Conservation (phyloP, 2,888 invertebrate species). For the Drosophila hamatofila region DNA sequence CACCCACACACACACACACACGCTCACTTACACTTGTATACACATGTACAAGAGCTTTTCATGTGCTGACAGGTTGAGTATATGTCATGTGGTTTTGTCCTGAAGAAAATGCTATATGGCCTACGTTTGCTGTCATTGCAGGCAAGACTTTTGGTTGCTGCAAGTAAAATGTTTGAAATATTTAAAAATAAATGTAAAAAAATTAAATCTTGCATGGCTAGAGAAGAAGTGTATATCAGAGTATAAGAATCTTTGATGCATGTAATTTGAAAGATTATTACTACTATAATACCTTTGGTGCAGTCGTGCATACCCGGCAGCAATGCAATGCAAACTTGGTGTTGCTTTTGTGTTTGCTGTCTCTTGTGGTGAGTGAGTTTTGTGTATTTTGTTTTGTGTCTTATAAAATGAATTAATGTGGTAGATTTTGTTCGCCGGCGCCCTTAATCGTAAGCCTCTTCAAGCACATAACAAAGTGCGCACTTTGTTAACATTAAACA, state of each 20-base stretch:
- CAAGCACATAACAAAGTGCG: slow-evolving; percentile 54
- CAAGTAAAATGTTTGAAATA: slow-evolving; percentile 7
- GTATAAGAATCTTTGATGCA: background rate
- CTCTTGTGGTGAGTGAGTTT: background rate
- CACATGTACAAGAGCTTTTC: slow-evolving; percentile 15
- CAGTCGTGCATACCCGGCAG: slow-evolving; percentile 1
- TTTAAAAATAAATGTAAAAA: background rate
- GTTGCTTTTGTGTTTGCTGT: slow-evolving; percentile 1
- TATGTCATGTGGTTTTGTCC: slow-evolving; percentile 64
- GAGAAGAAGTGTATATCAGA: too few species aligned
- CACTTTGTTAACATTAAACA: slow-evolving; percentile 71
- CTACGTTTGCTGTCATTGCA: slow-evolving; percentile 21
- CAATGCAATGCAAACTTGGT: background rate
- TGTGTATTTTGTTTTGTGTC: slow-evolving; percentile 14
- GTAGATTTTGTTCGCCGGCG: background rate
- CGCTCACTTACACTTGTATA: background rate
- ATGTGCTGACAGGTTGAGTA: slow-evolving; percentile 66
- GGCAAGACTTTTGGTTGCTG: slow-evolving; percentile 38
- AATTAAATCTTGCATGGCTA: background rate
- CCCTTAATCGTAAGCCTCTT: slow-evolving; percentile 36
- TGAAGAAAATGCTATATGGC: slow-evolving; percentile 39
- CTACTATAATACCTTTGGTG: background rate
- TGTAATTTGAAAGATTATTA: too few species aligned
- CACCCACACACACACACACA: background rate
- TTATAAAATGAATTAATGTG: slow-evolving; percentile 31